Conservation (phyloP, 2,113 vertebrate genomes). For the Dicaeum eximium region DNA sequence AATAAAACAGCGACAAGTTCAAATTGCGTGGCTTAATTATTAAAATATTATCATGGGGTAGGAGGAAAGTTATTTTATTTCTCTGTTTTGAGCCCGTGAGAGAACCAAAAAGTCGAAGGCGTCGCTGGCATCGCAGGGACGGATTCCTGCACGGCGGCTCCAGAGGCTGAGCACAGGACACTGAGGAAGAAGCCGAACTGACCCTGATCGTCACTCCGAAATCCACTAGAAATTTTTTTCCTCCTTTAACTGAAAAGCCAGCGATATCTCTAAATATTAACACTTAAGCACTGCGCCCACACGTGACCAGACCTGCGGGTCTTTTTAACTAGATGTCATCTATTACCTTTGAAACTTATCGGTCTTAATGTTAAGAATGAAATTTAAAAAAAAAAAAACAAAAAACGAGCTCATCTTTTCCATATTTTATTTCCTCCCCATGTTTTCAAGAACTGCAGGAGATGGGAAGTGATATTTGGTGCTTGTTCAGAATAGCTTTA, state of each 20-base stretch:
- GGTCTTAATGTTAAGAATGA: not conserved
- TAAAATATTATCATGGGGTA: not conserved
- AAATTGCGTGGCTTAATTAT: not conserved
- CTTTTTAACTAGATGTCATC: not conserved
- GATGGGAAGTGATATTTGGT: not conserved
- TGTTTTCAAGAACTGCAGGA: not conserved
- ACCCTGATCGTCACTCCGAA: not conserved
- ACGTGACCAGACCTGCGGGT: not conserved
- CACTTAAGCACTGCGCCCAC: not conserved
- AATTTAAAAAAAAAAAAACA: not conserved
- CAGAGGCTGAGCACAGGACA: fast-evolving
- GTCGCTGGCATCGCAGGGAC: too few species aligned
- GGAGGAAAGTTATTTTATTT: not conserved
- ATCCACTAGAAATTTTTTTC: not conserved
- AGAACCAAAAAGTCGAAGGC: not conserved
- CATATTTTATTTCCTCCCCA: not conserved
- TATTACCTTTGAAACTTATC: not conserved
- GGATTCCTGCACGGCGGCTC: not conserved
- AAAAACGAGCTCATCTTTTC: fast-evolving
- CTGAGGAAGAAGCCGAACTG: not conserved
- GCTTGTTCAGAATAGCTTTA: not conserved
- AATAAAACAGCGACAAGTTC: not conserved
- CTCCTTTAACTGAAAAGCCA: not conserved
- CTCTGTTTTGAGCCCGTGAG: not conserved
- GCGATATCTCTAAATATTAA: not conserved